phyloP scores from a whole-genome alignment of 1,140 invertebrate genomes.

The Cotesia typhae region DNA sequence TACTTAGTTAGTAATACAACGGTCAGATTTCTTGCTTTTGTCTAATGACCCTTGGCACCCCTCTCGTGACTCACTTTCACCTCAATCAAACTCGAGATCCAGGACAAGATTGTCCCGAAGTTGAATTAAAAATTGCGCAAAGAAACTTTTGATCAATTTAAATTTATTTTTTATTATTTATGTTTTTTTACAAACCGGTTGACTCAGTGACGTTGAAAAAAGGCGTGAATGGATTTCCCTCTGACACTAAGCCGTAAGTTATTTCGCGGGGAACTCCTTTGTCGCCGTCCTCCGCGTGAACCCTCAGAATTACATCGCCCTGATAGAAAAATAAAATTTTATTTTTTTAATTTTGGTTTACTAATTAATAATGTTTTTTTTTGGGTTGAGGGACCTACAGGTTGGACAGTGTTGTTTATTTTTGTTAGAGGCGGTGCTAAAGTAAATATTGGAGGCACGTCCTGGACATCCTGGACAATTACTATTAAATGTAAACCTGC shows the following conservation, averaged over 20 bases:
- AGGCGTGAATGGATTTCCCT: constrained; percentile 81
- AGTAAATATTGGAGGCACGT: constrained; percentile 86
- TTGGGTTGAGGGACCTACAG: constrained; percentile 45
- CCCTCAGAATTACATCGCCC: constrained; percentile 73
- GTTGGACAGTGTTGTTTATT: constrained; percentile 60
- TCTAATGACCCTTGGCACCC: constrained; percentile 25
- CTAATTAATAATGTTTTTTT: neutral
- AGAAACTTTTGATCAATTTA: too few species aligned
- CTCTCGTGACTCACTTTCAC: constrained; percentile 31
- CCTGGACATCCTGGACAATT: constrained; percentile 85
- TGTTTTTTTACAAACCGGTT: constrained; percentile 69
- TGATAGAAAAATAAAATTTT: constrained; percentile 48
- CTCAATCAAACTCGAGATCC: constrained; percentile 1
- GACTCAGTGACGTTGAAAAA: constrained; percentile 86
- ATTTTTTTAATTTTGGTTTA: constrained; percentile 12
- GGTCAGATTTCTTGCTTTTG: constrained; percentile 18
- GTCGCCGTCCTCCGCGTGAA: constrained; percentile 89
- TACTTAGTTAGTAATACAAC: constrained; percentile 3
- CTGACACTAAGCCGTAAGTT: constrained; percentile 82
- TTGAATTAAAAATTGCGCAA: neutral
- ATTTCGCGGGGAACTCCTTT: constrained; percentile 83
- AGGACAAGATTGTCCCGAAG: neutral
- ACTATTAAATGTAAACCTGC: constrained; percentile 82
- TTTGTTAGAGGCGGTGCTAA: constrained; percentile 81
- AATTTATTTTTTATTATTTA: too few species aligned